These are phyloP conservation scores for Ranitomeya variabilis DNA, from an alignment of 2,113 vertebrate genomes.

Conservation along the genomic window DNA sequence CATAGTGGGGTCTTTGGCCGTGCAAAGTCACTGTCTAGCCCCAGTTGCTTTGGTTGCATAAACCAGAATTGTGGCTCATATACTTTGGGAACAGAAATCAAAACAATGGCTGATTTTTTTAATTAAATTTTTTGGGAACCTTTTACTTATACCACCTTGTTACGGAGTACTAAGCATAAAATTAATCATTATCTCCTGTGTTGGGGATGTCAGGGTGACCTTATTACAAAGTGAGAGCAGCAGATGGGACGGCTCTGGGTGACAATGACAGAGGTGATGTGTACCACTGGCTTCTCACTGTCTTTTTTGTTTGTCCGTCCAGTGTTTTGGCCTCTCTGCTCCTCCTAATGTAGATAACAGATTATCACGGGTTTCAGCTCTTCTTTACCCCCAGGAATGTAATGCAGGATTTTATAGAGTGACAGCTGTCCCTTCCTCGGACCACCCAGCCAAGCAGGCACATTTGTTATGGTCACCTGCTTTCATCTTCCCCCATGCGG, in stretches of 20 bases:
- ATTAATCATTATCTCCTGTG: not conserved
- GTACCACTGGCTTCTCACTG: not conserved
- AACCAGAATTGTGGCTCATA: no score
- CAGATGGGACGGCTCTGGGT: not conserved
- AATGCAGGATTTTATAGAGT: conserved; percentile 26
- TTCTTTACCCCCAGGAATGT: conserved; percentile 11
- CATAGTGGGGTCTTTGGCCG: no score
- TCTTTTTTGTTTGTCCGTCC: not conserved
- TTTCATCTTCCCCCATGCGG: not conserved
- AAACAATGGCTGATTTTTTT: no score
- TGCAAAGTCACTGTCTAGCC: no score
- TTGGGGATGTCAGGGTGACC: not conserved
- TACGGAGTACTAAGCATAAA: not conserved
- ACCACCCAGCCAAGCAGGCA: conserved; percentile 40
- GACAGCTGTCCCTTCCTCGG: conserved; percentile 43
- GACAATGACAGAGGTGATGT: not conserved
- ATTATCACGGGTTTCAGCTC: not conserved
- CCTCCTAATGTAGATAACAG: conserved; percentile 40
- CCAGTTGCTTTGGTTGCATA: no score
- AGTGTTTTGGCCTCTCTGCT: not conserved
- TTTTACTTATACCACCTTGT: not conserved
- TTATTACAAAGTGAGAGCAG: not conserved
- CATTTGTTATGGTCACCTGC: conserved; percentile 35
- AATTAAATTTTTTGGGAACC: no score
- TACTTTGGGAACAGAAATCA: no score